Percentiles rank a stretch among this genome's conserved stretches.
Evolutionary conservation across 1,140 invertebrate genomes (phyloP).

Genomic region (Ips typographus): DNA sequence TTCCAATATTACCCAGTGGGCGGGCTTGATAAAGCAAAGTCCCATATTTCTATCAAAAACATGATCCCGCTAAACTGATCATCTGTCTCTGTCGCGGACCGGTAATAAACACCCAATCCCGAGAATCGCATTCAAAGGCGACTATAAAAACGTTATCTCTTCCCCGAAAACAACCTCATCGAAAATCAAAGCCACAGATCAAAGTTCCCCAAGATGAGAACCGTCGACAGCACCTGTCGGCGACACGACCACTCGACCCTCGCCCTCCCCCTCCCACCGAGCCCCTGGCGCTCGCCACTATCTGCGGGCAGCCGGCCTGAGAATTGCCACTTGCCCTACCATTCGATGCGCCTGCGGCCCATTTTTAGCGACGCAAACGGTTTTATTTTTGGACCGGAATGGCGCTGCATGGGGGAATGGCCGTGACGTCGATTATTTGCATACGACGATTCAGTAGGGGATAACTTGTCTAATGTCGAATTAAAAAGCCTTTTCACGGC

Average conservation of each 20-base stretch:
- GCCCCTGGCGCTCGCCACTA: not conserved
- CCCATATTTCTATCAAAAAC: too few relatives aligned
- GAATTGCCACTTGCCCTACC: slow-evolving; percentile 18
- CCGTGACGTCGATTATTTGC: slow-evolving; percentile 8
- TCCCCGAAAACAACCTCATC: not conserved
- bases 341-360: slow-evolving; percentile 15
- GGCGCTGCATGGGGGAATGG: slow-evolving; percentile 20
- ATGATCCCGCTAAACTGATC: too few relatives aligned
- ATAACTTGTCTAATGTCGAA: slow-evolving; percentile 25
- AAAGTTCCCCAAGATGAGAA: not conserved
- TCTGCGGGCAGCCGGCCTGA: not conserved
- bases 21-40: too few relatives aligned
- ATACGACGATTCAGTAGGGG: slow-evolving; percentile 16
- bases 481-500: slow-evolving; percentile 19
- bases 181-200: not conserved
- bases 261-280: not conserved
- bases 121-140: too few relatives aligned
- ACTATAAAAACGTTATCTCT: too few relatives aligned
- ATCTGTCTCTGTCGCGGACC: too few relatives aligned
- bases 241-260: not conserved
- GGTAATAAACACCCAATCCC: too few relatives aligned
- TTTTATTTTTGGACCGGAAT: slow-evolving; percentile 18
- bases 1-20: too few relatives aligned
- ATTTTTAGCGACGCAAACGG: slow-evolving; percentile 4
- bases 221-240: slow-evolving; percentile 19